These are phyloP conservation scores for Megathymus violae DNA, from an alignment of 1,140 invertebrate genomes.

Conservation along the genomic window DNA sequence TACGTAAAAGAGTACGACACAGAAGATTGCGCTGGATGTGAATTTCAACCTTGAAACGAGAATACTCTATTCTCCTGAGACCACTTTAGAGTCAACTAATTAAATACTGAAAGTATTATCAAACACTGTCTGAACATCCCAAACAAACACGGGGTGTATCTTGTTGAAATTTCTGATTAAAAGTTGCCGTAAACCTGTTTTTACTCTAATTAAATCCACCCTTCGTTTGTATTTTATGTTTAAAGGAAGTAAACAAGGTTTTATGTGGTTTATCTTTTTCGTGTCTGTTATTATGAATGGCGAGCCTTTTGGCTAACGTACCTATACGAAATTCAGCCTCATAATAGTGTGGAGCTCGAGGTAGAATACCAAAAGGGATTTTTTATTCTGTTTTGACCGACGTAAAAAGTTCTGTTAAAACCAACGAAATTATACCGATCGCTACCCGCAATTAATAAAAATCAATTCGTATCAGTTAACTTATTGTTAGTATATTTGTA, in stretches of 20 bases:
- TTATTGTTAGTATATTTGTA: too few species aligned
- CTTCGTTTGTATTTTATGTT: constrained; percentile 29
- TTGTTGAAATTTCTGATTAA: constrained; percentile 18
- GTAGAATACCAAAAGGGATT: constrained; percentile 16
- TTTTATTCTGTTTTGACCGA: constrained; percentile 4
- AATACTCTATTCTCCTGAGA: too few species aligned
- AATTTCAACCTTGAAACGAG: too few species aligned
- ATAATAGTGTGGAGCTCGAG: constrained; percentile 21
- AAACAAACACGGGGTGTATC: constrained; percentile 3
- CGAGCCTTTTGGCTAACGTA: constrained; percentile 11
- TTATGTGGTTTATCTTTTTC: constrained; percentile 28
- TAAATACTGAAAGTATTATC: background rate
- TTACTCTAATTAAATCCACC: constrained; percentile 24
- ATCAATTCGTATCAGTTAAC: too few species aligned
- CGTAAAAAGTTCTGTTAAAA: background rate
- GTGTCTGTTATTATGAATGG: constrained; percentile 17
- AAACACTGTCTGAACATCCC: background rate
- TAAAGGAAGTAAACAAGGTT: constrained; percentile 10
- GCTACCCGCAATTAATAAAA: too few species aligned
- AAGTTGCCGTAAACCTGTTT: constrained; percentile 13
- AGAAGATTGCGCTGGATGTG: too few species aligned
- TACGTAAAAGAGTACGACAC: too few species aligned
- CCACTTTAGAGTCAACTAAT: too few species aligned
- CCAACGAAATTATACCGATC: background rate
- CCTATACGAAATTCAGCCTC: constrained; percentile 7